Conservation (phyloP, 2,113 vertebrate genomes). For the Balaeniceps rex region DNA sequence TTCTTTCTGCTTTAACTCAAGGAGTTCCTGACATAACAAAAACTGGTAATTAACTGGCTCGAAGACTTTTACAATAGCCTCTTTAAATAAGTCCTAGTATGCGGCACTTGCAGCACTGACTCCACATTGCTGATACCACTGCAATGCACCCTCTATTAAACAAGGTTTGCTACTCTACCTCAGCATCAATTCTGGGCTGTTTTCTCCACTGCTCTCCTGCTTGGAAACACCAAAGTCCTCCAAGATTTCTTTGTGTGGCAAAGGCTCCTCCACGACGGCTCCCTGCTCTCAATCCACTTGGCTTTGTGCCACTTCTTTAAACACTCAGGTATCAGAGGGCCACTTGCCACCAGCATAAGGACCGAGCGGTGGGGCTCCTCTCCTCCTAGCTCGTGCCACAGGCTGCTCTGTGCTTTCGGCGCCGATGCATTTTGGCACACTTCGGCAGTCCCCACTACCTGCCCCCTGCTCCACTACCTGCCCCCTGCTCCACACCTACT, state of each 20-base stretch:
- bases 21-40: slow-evolving; percentile 82
- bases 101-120: slow-evolving; percentile 4
- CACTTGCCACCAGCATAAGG: background rate
- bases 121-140: slow-evolving; percentile 52
- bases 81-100: slow-evolving; percentile 70
- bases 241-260: background rate
- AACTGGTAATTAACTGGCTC: slow-evolving; percentile 79
- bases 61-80: slow-evolving; percentile 75
- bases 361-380: background rate
- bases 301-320: background rate
- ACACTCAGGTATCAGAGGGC: background rate
- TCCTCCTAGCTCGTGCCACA: background rate
- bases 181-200: background rate
- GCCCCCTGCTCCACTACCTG: background rate
- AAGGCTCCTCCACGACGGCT: background rate
- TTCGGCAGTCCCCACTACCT: background rate
- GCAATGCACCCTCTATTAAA: slow-evolving; percentile 53
- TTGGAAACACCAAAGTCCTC: background rate
- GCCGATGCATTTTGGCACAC: background rate
- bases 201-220: background rate
- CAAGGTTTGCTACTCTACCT: background rate
- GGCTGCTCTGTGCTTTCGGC: background rate
- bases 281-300: background rate
- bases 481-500: background rate
- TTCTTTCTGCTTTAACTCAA: slow-evolving; percentile 78